Evolutionary conservation across 2,797 vertebrate species (phyloP).

Genomic region (Cyclopterus lumpus): DNA sequence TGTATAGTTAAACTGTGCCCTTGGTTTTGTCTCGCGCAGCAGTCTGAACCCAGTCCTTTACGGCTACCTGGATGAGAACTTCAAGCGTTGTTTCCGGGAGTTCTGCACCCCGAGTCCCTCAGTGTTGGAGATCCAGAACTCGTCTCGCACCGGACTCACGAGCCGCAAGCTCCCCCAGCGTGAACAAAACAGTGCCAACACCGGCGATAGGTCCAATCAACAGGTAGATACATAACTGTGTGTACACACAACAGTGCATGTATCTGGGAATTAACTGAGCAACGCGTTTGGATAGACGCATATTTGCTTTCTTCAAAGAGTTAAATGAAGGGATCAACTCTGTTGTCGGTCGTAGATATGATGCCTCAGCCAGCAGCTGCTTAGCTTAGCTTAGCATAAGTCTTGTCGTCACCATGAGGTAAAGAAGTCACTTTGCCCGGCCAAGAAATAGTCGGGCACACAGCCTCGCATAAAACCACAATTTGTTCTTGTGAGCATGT

Average conservation of each 20-base stretch:
- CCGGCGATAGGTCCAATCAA: constrained; percentile 93
- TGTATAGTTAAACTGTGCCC: neutral
- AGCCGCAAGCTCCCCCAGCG: constrained; percentile 81
- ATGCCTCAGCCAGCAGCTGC: neutral
- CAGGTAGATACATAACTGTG: constrained; percentile 82
- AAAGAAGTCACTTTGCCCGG: neutral
- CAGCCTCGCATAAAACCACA: neutral
- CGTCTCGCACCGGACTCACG: constrained; percentile 88
- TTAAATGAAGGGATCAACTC: neutral
- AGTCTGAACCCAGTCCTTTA: constrained; percentile 98
- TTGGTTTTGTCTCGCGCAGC: constrained; percentile 48
- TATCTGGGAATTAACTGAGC: neutral
- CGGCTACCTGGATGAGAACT: constrained; percentile 98
- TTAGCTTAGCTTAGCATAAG: neutral
- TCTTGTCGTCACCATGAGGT: neutral
- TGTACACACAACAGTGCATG: neutral
- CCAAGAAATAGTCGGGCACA: neutral
- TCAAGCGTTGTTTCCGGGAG: constrained; percentile 98
- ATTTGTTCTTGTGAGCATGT: neutral
- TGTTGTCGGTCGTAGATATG: neutral
- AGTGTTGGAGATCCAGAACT: constrained; percentile 92
- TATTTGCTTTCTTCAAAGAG: neutral
- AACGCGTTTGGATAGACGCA: neutral
- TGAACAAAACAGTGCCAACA: constrained; percentile 90
- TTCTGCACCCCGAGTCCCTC: constrained; percentile 95